Conservation (phyloP, 2,113 vertebrate species). For the Xiphophorus maculatus region DNA sequence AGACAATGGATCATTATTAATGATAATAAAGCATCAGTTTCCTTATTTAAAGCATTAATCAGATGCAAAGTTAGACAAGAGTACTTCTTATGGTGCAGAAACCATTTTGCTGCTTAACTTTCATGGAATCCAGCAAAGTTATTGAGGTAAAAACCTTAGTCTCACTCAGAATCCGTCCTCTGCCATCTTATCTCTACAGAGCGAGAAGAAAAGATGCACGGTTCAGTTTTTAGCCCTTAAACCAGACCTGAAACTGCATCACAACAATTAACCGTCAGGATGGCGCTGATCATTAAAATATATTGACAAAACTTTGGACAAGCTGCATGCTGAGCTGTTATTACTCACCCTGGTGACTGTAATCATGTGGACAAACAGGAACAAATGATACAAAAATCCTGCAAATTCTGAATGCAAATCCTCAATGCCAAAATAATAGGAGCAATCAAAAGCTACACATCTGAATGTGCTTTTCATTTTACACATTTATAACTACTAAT, state of each 20-base stretch:
- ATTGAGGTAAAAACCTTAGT: conserved; percentile 46
- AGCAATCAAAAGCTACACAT: background rate
- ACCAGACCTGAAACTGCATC: background rate
- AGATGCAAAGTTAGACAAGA: too few species aligned
- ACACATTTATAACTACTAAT: background rate
- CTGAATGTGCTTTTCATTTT: background rate
- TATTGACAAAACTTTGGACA: background rate
- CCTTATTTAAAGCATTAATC: too few species aligned
- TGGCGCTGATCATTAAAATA: conserved; percentile 6
- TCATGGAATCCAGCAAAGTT: background rate
- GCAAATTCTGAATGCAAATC: conserved; percentile 1
- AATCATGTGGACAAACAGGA: background rate
- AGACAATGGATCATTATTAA: too few species aligned
- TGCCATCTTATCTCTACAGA: conserved; percentile 41
- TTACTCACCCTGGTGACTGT: background rate
- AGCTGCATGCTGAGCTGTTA: background rate
- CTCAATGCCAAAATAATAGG: background rate
- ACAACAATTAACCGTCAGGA: conserved; percentile 3
- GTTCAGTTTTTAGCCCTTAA: conserved; percentile 21
- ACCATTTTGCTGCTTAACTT: conserved; percentile 56
- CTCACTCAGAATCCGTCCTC: conserved; percentile 42
- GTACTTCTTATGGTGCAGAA: background rate
- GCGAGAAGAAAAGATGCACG: conserved; percentile 14
- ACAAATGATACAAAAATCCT: background rate
- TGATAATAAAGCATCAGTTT: too few species aligned